Evolutionary conservation across 2,888 invertebrate species (phyloP).

Genomic region (Napeogenes inachia): DNA sequence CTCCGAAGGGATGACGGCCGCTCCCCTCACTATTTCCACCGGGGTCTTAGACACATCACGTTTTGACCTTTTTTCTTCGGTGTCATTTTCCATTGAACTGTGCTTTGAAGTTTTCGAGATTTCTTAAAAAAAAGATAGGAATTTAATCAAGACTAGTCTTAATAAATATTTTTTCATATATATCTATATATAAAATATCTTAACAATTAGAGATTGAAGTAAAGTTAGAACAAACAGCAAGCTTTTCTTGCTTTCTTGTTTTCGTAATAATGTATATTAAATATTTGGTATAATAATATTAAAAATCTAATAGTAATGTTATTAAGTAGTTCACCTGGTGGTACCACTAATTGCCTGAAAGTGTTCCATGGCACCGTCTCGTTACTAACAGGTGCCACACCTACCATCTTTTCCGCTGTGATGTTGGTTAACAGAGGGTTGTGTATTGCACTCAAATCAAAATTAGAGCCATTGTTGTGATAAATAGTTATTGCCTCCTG

Average conservation of each 20-base stretch:
- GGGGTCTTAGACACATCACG: slow-evolving; percentile 36
- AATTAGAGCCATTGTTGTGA: slow-evolving; percentile 51
- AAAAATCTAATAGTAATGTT: too few relatives aligned
- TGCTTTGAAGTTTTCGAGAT: slow-evolving; percentile 7
- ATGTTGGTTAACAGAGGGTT: slow-evolving; percentile 59
- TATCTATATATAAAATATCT: too few relatives aligned
- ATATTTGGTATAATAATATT: too few relatives aligned
- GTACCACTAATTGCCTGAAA: slow-evolving; percentile 14
- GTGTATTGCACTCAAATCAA: slow-evolving; percentile 52
- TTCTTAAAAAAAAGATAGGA: slow-evolving; percentile 9
- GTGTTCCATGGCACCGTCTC: slow-evolving; percentile 38
- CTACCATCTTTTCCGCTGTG: slow-evolving; percentile 57
- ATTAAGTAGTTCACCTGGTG: not conserved
- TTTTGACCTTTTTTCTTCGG: slow-evolving; percentile 28
- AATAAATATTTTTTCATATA: too few relatives aligned
- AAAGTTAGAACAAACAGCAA: too few relatives aligned
- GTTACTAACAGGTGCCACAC: slow-evolving; percentile 45
- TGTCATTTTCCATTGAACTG: not conserved
- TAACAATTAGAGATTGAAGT: too few relatives aligned
- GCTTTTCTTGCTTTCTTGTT: too few relatives aligned
- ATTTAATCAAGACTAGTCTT: too few relatives aligned
- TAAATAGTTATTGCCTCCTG: slow-evolving; percentile 62
- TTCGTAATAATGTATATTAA: too few relatives aligned
- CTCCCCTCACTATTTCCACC: slow-evolving; percentile 47
- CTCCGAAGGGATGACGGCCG: slow-evolving; percentile 50